Evolutionary conservation across 2,113 vertebrate genomes (phyloP).

Genomic region (Meleagris gallopavo): DNA sequence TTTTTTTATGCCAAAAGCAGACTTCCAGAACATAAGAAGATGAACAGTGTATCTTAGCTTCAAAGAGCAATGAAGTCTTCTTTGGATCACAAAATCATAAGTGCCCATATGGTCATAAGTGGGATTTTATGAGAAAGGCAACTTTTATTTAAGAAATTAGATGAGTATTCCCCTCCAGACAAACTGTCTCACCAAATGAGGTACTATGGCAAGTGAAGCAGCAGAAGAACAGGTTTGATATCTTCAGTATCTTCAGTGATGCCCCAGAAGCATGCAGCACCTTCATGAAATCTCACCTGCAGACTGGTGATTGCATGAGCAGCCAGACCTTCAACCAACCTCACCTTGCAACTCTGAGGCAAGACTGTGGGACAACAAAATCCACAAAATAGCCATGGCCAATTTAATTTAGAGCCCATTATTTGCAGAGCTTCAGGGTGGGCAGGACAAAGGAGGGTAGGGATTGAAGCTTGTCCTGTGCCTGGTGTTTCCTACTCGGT

Average conservation of each 20-base stretch:
- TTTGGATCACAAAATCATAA: neutral
- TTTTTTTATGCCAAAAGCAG: neutral
- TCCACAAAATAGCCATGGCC: neutral
- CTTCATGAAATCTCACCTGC: neutral
- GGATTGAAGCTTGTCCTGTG: neutral
- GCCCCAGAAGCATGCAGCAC: neutral
- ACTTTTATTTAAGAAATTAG: neutral
- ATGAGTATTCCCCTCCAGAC: neutral
- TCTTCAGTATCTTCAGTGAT: accelerated
- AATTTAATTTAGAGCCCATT: neutral
- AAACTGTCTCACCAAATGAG: neutral
- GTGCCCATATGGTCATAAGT: neutral
- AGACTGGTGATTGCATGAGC: neutral
- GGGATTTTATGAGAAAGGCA: neutral
- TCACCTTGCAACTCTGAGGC: neutral
- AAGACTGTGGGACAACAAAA: neutral
- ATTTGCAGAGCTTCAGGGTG: neutral
- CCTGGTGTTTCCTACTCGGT: neutral
- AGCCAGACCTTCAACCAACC: neutral
- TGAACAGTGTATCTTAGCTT: neutral
- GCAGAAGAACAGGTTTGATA: neutral
- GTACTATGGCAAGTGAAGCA: neutral
- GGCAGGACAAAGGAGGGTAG: neutral
- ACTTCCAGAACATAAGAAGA: neutral
- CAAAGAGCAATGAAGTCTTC: neutral